Evolutionary conservation across 1,140 invertebrate species (phyloP).

Genomic region (Philotrypesis tridentata): DNA sequence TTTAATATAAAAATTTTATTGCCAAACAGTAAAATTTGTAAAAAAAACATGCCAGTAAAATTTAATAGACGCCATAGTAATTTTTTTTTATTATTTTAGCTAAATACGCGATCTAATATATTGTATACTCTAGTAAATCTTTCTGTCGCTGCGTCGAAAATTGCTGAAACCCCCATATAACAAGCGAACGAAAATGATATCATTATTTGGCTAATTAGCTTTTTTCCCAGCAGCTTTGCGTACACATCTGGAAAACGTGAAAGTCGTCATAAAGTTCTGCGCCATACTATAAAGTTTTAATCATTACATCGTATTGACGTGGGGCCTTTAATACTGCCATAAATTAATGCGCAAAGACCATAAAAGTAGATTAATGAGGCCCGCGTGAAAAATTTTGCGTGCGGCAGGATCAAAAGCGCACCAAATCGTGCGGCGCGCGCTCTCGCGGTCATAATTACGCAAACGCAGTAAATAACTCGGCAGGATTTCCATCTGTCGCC

Average conservation of each 20-base stretch:
- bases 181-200: background rate
- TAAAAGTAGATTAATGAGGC: conserved; percentile 26
- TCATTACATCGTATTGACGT: background rate
- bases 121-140: too few relatives aligned
- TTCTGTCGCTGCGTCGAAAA: too few relatives aligned
- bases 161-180: too few relatives aligned
- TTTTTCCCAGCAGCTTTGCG: background rate
- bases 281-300: conserved; percentile 20
- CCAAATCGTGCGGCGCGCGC: background rate
- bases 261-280: background rate
- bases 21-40: too few relatives aligned
- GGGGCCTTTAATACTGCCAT: background rate
- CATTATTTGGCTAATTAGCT: background rate
- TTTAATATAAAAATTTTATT: too few relatives aligned
- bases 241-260: background rate
- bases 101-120: too few relatives aligned
- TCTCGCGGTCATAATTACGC: background rate
- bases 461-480: conserved; percentile 5
- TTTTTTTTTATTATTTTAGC: too few relatives aligned
- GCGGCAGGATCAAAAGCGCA: background rate
- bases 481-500: background rate
- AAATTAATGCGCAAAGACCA: conserved; percentile 25
- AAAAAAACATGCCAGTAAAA: too few relatives aligned
- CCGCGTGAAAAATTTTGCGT: background rate
- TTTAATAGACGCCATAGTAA: too few relatives aligned